These are phyloP conservation scores for Plusia festucae DNA, from an alignment of 2,888 invertebrate species.

Conservation along the genomic window DNA sequence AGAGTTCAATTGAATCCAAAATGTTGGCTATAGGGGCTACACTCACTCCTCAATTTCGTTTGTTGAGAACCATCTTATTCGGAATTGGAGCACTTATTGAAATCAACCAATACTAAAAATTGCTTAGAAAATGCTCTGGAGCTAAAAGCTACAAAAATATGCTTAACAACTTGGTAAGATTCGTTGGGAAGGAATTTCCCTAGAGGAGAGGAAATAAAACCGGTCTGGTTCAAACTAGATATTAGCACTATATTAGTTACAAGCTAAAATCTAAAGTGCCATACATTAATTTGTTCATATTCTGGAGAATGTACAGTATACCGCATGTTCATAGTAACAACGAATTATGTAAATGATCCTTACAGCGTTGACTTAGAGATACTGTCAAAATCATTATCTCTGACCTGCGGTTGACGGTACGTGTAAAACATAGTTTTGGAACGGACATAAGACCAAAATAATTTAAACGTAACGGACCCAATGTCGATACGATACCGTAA, in stretches of 20 bases:
- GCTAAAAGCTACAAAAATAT: conserved; percentile 16
- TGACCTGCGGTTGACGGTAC: neutral
- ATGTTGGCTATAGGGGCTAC: conserved; percentile 35
- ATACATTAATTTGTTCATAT: conserved; percentile 8
- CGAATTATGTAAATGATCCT: neutral
- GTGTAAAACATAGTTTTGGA: conserved; percentile 25
- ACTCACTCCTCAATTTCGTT: conserved; percentile 22
- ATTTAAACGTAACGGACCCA: conserved; percentile 60
- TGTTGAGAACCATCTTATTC: neutral
- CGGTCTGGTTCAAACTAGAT: conserved; percentile 13
- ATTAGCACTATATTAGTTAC: conserved; percentile 14
- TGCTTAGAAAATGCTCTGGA: conserved; percentile 1
- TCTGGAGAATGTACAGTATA: conserved; percentile 16
- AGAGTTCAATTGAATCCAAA: conserved; percentile 46
- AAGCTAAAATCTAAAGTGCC: conserved; percentile 15
- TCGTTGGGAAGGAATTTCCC: conserved; percentile 25
- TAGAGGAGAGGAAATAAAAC: conserved; percentile 33
- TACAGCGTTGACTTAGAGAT: neutral
- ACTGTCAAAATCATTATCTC: neutral
- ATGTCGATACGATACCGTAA: conserved; percentile 64
- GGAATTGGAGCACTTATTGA: neutral
- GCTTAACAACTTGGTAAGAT: conserved; percentile 11
- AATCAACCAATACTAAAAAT: conserved; percentile 3
- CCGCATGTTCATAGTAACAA: neutral
- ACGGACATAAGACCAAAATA: conserved; percentile 47